Conservation (phyloP, 1,140 invertebrate species). For the Saccostrea echinata region DNA sequence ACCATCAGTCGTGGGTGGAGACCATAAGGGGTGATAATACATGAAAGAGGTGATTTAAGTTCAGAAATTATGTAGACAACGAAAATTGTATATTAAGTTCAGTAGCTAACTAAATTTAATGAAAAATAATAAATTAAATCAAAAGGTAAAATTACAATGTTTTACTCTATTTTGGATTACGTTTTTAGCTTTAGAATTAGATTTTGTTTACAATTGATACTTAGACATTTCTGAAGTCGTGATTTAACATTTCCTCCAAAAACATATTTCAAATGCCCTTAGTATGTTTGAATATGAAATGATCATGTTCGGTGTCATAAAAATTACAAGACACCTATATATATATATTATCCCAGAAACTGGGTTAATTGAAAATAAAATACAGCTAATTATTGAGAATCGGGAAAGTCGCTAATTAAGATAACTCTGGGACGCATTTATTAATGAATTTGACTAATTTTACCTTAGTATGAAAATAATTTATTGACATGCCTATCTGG, state of each 20-base stretch:
- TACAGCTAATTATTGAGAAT: slow-evolving; percentile 12
- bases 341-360: not conserved
- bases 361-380: slow-evolving; percentile 30
- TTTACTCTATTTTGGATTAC: too few species aligned
- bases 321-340: not conserved
- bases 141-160: too few species aligned
- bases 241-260: not conserved
- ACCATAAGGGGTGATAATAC: not conserved
- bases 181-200: too few species aligned
- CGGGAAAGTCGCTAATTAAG: not conserved
- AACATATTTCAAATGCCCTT: not conserved
- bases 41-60: too few species aligned
- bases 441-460: slow-evolving; percentile 24
- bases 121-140: too few species aligned
- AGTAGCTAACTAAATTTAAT: too few species aligned
- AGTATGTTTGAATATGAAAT: not conserved
- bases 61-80: too few species aligned
- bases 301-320: not conserved
- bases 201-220: too few species aligned
- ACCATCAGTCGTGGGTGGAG: not conserved
- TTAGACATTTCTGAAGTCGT: not conserved
- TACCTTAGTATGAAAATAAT: not conserved
- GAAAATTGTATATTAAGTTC: too few species aligned
- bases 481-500: not conserved
- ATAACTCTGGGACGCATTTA: slow-evolving; percentile 5